Evolutionary conservation across 2,797 vertebrate species (phyloP), one percentile per base, ranked within the genome.

Genomic region (Prunella strophiata): DNA sequence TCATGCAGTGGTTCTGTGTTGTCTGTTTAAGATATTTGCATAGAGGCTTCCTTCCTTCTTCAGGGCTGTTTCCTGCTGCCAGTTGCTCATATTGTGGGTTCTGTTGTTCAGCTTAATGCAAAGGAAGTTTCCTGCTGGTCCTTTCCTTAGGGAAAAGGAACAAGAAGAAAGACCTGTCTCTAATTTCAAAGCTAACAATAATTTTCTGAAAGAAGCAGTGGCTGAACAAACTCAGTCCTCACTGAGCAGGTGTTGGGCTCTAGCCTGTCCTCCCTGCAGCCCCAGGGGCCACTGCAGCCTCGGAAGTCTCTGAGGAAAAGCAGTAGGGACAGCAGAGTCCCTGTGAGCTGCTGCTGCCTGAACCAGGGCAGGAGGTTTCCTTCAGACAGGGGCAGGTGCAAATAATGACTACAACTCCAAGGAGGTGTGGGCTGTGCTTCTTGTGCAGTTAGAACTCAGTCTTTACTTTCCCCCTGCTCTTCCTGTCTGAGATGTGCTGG

Each of bases 241-340:
- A 4, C 11, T 4, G n/a, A 29, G 9, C 14, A 55, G 32, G 9
- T 43, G 4, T 10, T 5, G 18, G 23, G 34, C 68, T 66, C 30
- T 26, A 0, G 51, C 20, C 11, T 77, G 45, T 51, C 42, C 55
- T 43, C 16, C 16, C 47, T 38, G 54, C 51, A 65, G 79, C 58
- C 58, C 47, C 27, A 1, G 0, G 1, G 32, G 29, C 48, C 65
- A 2, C 52, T 79, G 45, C 0, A 1, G 34, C 32, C 52, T 34
- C 58, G 48, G 25, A 26, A 59, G 20, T 55, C 32, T 7, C 43
- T 21, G 25, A 47, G 59, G 58, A 59, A 23, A 27, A 71, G 57
- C 54, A 13, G 7, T 0, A 22, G 20, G 61, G 52, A 71, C 29
- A 38, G 48, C 2, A 47, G 23, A n/a, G 36, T 32, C 61, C 34